These are phyloP conservation scores for Rhabdomys pumilio DNA, from an alignment of 2,797 vertebrate species.

Conservation along the genomic window DNA sequence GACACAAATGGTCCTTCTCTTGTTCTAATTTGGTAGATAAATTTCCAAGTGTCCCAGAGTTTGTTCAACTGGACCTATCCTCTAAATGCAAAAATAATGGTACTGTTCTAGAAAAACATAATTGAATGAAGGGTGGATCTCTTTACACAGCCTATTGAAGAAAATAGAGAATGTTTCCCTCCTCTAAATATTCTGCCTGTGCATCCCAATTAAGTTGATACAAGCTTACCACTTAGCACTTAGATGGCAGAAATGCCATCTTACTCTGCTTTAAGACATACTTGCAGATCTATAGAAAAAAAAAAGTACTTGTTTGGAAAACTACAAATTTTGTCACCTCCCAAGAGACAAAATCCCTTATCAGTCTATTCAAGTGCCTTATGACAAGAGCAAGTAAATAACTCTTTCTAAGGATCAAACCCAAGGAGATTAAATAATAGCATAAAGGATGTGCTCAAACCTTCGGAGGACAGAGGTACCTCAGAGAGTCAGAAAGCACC, in stretches of 20 bases:
- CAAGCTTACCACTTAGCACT: not conserved
- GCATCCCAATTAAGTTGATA: slow-evolving; percentile 28
- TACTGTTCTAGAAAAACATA: slow-evolving; percentile 12
- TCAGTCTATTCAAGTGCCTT: not conserved
- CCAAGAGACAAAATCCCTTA: not conserved
- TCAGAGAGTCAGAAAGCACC: not conserved
- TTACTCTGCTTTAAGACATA: slow-evolving; percentile 21
- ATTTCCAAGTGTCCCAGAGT: slow-evolving; percentile 62
- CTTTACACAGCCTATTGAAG: slow-evolving; percentile 45
- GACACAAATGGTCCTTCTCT: slow-evolving; percentile 67
- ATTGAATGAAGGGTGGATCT: not conserved
- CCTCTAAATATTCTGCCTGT: slow-evolving; percentile 14
- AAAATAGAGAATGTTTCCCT: slow-evolving; percentile 19
- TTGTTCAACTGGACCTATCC: slow-evolving; percentile 50
- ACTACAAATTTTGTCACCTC: slow-evolving; percentile 45
- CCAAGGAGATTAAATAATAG: not conserved
- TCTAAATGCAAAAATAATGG: slow-evolving; percentile 70
- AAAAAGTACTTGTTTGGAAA: not conserved
- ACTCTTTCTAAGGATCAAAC: slow-evolving; percentile 26
- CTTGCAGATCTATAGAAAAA: not conserved
- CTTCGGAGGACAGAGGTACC: not conserved
- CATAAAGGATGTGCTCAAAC: not conserved
- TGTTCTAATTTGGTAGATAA: slow-evolving; percentile 58
- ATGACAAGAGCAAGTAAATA: not conserved
- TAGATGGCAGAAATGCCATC: slow-evolving; percentile 50